A percentile compares a stretch with the other conserved stretches of the same genome.
Conservation (phyloP, 2,888 invertebrate species). For the Dryobotodes eremita region DNA sequence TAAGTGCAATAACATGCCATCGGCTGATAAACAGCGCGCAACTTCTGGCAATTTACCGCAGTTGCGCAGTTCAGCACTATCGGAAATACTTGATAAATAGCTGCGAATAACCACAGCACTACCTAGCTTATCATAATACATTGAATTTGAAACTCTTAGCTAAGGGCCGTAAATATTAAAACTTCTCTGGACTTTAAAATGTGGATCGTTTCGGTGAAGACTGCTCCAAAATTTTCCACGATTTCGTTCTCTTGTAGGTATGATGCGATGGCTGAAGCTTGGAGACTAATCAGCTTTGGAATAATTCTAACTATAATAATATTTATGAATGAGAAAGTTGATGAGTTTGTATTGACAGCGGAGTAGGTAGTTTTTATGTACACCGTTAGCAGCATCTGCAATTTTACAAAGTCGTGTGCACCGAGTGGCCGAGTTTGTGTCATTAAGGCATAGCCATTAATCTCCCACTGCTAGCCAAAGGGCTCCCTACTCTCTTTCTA, state of each 20-base stretch:
- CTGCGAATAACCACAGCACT: conserved; percentile 15
- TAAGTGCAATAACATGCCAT: conserved; percentile 45
- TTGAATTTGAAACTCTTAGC: conserved; percentile 17
- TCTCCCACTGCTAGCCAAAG: no score
- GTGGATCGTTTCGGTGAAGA: conserved; percentile 21
- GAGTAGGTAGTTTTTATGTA: neutral
- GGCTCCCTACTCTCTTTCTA: no score
- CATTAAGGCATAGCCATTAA: no score
- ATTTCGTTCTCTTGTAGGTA: conserved; percentile 5
- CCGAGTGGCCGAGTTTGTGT: neutral
- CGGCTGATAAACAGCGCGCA: conserved; percentile 18
- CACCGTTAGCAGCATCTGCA: neutral
- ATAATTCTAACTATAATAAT: conserved; percentile 40
- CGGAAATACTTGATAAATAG: conserved; percentile 40
- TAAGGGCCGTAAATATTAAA: conserved; percentile 21
- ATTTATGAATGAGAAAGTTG: conserved; percentile 33
- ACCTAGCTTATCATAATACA: neutral
- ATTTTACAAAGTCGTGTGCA: neutral
- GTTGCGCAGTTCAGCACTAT: conserved; percentile 35
- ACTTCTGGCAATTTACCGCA: conserved; percentile 33
- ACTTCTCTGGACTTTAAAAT: conserved; percentile 32
- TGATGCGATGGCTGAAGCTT: conserved; percentile 35
- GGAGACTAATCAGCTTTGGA: conserved; percentile 31
- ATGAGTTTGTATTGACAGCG: conserved; percentile 1
- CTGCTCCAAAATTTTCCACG: conserved; percentile 28